Conservation (phyloP, 1,140 invertebrate genomes). For the Gonioctena quinquepunctata region DNA sequence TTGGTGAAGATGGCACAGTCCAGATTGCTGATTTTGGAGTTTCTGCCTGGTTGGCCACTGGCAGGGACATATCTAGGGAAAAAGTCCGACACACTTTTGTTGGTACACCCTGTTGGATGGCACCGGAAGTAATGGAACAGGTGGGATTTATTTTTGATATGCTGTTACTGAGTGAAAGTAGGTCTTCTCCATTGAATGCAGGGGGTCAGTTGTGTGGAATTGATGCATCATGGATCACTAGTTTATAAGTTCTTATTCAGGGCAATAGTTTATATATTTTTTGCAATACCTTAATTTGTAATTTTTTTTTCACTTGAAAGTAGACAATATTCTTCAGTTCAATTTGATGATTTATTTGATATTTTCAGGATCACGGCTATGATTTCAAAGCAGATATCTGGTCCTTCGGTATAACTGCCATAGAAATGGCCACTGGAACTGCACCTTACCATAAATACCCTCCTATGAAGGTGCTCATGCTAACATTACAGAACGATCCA, state of each 20-base stretch:
- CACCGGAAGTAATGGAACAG: constrained; percentile 73
- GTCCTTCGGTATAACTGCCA: constrained; percentile 98
- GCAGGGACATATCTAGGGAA: constrained; percentile 89
- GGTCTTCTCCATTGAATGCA: too few species aligned
- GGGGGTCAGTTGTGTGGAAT: too few species aligned
- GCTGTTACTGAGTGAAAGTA: too few species aligned
- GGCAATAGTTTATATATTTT: too few species aligned
- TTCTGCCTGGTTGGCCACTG: constrained; percentile 89
- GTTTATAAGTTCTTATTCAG: too few species aligned
- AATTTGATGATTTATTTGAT: too few species aligned
- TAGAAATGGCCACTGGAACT: constrained; percentile 98
- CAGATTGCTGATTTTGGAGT: constrained; percentile 97
- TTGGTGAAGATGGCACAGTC: constrained; percentile 97
- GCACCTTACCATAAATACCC: constrained; percentile 99
- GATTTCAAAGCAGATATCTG: constrained; percentile 99
- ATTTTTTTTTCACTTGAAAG: too few species aligned
- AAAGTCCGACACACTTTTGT: constrained; percentile 97
- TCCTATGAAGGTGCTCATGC: constrained; percentile 98
- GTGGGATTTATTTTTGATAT: not conserved
- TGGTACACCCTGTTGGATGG: constrained; percentile 99
- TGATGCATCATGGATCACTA: too few species aligned
- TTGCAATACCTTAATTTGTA: too few species aligned
- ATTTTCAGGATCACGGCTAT: constrained; percentile 89
- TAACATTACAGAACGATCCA: constrained; percentile 97
- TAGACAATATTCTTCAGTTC: too few species aligned